Base-by-base conservation (phyloP, 2,797 vertebrate species). In the Hephaestus fuliginosus region DNA sequence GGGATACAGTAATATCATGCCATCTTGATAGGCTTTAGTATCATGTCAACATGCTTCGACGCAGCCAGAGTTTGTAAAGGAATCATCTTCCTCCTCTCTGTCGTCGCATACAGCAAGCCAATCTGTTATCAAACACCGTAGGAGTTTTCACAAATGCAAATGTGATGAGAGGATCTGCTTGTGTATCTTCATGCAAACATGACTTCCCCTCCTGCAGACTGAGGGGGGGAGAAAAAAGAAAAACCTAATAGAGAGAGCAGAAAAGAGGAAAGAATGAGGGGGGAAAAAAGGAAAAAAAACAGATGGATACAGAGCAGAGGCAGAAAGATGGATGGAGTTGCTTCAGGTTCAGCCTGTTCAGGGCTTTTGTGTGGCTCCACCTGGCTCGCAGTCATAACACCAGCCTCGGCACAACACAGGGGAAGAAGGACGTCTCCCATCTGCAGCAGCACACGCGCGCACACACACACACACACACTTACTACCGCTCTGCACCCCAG, bases 341-440 rank as follows among this genome's bases (percentile, higher is more conserved):
- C 39, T 41, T 48, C 39, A 70, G 41, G 68, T 76, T 89, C 74
- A 71, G 70, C 68, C 18, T 58, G 51, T 83, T 76, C 70, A 77
- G 52, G 64, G 52, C 74, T 75, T 75, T 82, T 86, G 46, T 86
- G 53, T 68, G 48, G 61, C 60, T 72, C 76, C 74, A 79, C 80
- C 76, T 84, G 85, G 41, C 70, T 74, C 36, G 46, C 66, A 67
- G 58, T 87, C 74, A 58, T 39, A 84, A 81, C 86, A 82, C 74
- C 53, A 60, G 63, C 52, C 72, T 80, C 76, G 73, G 76, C 76
- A 78, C 25, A 80, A 48, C 70, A 65, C 57, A 73, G 18, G 18
- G 33, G 51, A 58, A 3, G 30, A 66, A 60, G 68, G 69, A 85
- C 17, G 48, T 71, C 78, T 86, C 57, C 74, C 80, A 85, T 82